phyloP scores from a whole-genome alignment of 1,140 invertebrate species.

The Leptinotarsa texana region DNA sequence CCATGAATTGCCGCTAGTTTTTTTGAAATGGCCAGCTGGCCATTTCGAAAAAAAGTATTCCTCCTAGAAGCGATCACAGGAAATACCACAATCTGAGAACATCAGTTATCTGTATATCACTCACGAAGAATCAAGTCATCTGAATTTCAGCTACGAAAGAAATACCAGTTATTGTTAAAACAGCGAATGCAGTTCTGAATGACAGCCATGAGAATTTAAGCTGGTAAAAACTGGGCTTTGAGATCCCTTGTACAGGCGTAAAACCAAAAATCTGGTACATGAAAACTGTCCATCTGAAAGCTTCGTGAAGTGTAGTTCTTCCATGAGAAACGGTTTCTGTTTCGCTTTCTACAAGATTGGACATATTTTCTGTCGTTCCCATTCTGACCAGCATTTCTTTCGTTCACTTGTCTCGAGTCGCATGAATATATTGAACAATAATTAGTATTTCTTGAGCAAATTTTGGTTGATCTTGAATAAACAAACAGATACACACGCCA shows the following conservation, averaged over 20 bases:
- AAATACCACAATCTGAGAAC: constrained; percentile 27
- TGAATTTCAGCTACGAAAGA: constrained; percentile 30
- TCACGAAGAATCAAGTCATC: constrained; percentile 12
- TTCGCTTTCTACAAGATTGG: neutral
- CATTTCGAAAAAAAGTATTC: constrained; percentile 32
- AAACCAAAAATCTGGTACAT: constrained; percentile 31
- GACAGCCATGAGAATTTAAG: constrained; percentile 30
- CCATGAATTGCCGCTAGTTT: no score
- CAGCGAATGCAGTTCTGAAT: constrained; percentile 24
- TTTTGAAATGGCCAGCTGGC: constrained; percentile 42
- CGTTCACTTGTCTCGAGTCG: neutral
- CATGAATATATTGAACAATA: neutral
- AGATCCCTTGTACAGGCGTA: constrained; percentile 28
- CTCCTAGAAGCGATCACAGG: constrained; percentile 6
- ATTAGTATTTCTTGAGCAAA: no score
- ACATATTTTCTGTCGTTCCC: neutral
- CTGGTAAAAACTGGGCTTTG: neutral
- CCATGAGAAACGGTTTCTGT: neutral
- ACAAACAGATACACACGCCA: no score
- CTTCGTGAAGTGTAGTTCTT: neutral
- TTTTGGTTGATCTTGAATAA: no score
- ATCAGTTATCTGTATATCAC: constrained; percentile 26
- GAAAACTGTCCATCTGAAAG: neutral
- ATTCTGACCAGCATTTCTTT: neutral
- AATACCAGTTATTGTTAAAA: constrained; percentile 29